A percentile compares a stretch with the other conserved stretches of the same genome.
Evolutionary conservation across 2,888 invertebrate species (phyloP).

Genomic region (Chelonus formosanus): DNA sequence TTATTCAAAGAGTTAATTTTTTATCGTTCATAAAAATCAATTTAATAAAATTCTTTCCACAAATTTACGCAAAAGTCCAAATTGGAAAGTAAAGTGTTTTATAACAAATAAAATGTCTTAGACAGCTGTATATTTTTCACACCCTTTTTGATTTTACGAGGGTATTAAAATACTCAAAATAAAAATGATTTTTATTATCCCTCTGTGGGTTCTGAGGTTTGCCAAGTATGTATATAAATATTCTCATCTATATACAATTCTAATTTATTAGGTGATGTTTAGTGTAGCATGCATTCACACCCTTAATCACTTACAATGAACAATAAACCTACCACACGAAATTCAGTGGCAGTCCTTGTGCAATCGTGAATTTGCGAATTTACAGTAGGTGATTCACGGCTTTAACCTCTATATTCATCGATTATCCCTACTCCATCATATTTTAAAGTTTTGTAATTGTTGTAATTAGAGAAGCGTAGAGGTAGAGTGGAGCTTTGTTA

Average conservation of each 20-base stretch:
- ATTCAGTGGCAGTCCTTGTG: slow-evolving; percentile 27
- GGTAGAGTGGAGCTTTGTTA: neutral
- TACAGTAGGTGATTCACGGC: slow-evolving; percentile 38
- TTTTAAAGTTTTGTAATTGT: slow-evolving; percentile 20
- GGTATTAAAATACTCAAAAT: no score
- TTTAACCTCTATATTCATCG: slow-evolving; percentile 25
- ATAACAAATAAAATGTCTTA: no score
- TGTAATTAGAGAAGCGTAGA: slow-evolving; percentile 17
- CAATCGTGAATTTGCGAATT: slow-evolving; percentile 36
- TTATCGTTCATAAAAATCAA: no score
- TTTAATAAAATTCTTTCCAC: no score
- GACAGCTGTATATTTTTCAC: no score
- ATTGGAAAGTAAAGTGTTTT: no score
- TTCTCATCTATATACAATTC: slow-evolving; percentile 5
- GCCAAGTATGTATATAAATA: no score
- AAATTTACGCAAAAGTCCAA: no score
- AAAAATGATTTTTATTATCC: no score
- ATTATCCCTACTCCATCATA: slow-evolving; percentile 5
- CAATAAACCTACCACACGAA: slow-evolving; percentile 40
- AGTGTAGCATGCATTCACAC: slow-evolving; percentile 39
- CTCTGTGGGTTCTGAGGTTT: no score
- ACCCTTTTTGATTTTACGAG: no score
- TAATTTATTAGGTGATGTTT: slow-evolving; percentile 42
- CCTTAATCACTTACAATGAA: slow-evolving; percentile 42
- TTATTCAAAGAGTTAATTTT: no score